Percentiles rank a stretch among this genome's conserved stretches.
phyloP scores from a whole-genome alignment of 2,113 vertebrate species.

The Aix galericulata region DNA sequence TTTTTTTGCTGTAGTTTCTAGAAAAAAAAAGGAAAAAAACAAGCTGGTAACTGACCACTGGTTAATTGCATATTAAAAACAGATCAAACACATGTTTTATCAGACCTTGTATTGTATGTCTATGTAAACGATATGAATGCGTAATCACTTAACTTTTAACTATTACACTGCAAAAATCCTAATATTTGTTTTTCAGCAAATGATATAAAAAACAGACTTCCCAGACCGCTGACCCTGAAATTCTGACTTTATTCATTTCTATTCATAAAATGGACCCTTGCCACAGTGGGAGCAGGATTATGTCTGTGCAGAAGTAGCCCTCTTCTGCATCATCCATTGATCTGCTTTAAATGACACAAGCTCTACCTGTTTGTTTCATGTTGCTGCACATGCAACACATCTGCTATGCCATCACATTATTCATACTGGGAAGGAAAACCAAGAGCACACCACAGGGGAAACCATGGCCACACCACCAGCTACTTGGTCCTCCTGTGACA shows the following conservation, averaged over 20 bases:
- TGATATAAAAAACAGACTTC: neutral
- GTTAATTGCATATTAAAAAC: neutral
- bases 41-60: neutral
- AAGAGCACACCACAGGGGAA: neutral
- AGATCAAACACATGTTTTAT: neutral
- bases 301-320: rapidly evolving
- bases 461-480: neutral
- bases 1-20: neutral
- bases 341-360: neutral
- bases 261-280: neutral
- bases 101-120: neutral
- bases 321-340: neutral
- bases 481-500: neutral
- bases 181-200: neutral
- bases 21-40: neutral
- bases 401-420: neutral
- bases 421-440: neutral
- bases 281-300: neutral
- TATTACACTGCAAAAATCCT: neutral
- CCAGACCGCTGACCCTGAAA: neutral
- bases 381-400: neutral
- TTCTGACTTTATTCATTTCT: neutral
- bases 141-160: neutral
- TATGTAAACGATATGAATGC: neutral
- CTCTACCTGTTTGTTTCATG: neutral